A percentile compares a stretch with the other conserved stretches of the same genome.
phyloP scores from a whole-genome alignment of 2,888 invertebrate genomes.

The Hololepta plana region DNA sequence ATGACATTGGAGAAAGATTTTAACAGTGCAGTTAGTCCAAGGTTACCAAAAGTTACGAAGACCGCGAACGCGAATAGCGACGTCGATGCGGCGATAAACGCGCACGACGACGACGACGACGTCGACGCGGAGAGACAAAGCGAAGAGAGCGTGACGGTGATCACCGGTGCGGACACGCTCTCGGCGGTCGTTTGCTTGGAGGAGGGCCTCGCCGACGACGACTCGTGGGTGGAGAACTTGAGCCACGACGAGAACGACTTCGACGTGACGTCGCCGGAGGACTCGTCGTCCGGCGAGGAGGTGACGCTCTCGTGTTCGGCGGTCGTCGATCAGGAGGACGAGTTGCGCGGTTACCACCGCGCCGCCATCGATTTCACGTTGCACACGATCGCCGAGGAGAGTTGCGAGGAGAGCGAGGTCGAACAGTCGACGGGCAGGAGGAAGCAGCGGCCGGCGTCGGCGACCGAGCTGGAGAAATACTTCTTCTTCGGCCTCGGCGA shows the following conservation, averaged over 20 bases:
- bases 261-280: slow-evolving; percentile 40
- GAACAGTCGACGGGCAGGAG: slow-evolving; percentile 36
- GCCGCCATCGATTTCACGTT: slow-evolving; percentile 74
- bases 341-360: slow-evolving; percentile 64
- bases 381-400: slow-evolving; percentile 87
- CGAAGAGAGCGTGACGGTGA: slow-evolving; percentile 43
- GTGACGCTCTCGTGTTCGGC: slow-evolving; percentile 36
- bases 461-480: slow-evolving; percentile 78
- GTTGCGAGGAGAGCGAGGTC: slow-evolving; percentile 83
- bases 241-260: slow-evolving; percentile 53
- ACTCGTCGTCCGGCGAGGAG: slow-evolving; percentile 52
- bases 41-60: slow-evolving; percentile 9
- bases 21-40: no score
- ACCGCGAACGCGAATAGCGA: no score
- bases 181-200: slow-evolving; percentile 59
- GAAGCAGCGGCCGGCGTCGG: slow-evolving; percentile 50
- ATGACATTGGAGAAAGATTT: slow-evolving; percentile 3
- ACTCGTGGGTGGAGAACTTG: slow-evolving; percentile 81
- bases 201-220: slow-evolving; percentile 77
- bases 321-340: slow-evolving; percentile 52
- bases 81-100: no score
- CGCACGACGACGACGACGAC: slow-evolving; percentile 11
- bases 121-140: slow-evolving; percentile 12
- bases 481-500: slow-evolving; percentile 76
- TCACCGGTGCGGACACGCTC: slow-evolving; percentile 50